Conservation (phyloP, 2,113 vertebrate genomes). For the Columba janthina region DNA sequence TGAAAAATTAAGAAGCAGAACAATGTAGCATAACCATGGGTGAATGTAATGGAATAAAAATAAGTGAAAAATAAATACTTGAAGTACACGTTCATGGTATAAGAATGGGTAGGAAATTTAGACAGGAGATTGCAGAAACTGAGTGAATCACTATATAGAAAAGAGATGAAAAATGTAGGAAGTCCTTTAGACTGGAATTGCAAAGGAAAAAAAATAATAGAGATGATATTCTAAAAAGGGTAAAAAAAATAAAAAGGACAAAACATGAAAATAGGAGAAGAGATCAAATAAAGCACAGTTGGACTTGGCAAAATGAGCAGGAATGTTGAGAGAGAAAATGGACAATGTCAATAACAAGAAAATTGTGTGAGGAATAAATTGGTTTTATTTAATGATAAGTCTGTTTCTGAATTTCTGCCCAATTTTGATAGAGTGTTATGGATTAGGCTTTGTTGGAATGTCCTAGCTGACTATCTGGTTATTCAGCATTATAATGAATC, state of each 20-base stretch:
- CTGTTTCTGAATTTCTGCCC: background rate
- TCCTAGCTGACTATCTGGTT: background rate
- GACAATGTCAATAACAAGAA: background rate
- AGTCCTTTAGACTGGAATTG: background rate
- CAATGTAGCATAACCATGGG: background rate
- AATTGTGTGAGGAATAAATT: background rate
- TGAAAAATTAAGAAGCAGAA: conserved; percentile 15
- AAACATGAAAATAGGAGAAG: background rate
- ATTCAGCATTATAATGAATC: background rate
- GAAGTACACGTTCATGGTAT: background rate
- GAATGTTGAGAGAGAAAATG: background rate
- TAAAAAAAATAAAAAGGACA: background rate
- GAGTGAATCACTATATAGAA: background rate
- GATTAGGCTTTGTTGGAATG: background rate
- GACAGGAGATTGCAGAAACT: background rate
- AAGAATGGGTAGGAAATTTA: background rate
- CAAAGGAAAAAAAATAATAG: background rate
- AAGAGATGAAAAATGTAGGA: background rate
- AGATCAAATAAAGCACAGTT: background rate
- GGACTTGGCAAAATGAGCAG: background rate
- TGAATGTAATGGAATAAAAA: background rate
- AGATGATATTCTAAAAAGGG: background rate
- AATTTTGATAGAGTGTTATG: background rate
- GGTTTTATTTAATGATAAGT: background rate
- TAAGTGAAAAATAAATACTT: background rate